Base-by-base conservation (phyloP, 2,888 invertebrate genomes). In the Drosophila eohydei region DNA sequence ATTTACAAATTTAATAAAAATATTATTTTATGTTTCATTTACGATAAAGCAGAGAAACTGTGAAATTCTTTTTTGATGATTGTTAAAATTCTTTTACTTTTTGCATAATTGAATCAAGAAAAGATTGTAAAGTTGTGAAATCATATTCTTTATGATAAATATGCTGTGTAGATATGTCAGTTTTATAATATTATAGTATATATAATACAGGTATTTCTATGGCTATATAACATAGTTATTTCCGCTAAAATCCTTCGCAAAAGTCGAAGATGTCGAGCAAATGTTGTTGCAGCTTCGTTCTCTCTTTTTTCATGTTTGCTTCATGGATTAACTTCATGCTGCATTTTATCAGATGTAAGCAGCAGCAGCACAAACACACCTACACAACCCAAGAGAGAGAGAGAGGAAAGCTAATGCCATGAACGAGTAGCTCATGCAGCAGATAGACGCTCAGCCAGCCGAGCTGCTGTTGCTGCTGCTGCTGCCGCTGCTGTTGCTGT, bases 271-370 rank as follows among this genome's bases (percentile, higher is more conserved):
- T 11, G n/a, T 32, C 16, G 50, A 50, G 48, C 48, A 9, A 26
- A 40, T 34, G 56, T 30, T 58, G 50, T 60, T 50, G 48, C 30
- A 9, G 78, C 46, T 38, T 4, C 26, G 26, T n/a, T 48, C 9
- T n/a, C n/a, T 30, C 2, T 5, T 4, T 14, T n/a, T 50, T n/a
- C 48, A 32, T 46, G 60, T 68, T 80, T 62, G 69, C 68, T 71
- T 78, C 70, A 62, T 74, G 85, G 82, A 67, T 76, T 68, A 76
- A 79, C 87, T 86, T 78, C 63, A 60, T 68, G 59, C 46, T 57
- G 65, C 62, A 75, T 57, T 71, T 71, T 75, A 70, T 81, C 68
- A 71, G 80, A 52, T 34, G 34, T 51, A 74, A 84, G 82, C 84
- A 81, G 84, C 52, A 66, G 62, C 61, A 62, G 67, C 71, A 66